Evolutionary conservation across 2,888 invertebrate genomes (phyloP).

Genomic region (Allacma fusca): DNA sequence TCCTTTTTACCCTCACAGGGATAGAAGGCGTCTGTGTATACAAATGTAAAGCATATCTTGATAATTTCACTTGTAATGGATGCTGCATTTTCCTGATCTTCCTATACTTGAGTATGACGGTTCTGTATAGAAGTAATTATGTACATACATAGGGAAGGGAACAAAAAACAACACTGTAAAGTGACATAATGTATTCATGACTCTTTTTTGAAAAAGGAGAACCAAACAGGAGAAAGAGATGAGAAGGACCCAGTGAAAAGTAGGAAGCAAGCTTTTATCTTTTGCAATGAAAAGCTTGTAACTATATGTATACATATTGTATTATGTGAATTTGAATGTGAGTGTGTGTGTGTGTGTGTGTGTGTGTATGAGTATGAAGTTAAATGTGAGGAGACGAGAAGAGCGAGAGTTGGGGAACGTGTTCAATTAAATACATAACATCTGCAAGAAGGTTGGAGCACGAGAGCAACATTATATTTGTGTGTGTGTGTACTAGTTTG

Average conservation of each 20-base stretch:
- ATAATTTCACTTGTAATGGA: too few species aligned
- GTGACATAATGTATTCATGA: not conserved
- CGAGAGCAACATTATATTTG: slow-evolving; percentile 5
- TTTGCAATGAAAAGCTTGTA: not conserved
- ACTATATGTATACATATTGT: not conserved
- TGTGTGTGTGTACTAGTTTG: not conserved
- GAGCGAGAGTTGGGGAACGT: not conserved
- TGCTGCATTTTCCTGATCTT: too few species aligned
- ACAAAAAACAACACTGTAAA: too few species aligned
- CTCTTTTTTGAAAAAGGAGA: not conserved
- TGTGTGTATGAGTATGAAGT: not conserved
- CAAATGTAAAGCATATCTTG: too few species aligned
- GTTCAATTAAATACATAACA: slow-evolving; percentile 8
- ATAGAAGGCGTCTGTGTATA: too few species aligned
- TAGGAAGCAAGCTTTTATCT: slow-evolving; percentile 21
- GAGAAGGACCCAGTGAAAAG: not conserved
- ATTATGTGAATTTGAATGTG: not conserved
- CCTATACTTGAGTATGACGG: too few species aligned
- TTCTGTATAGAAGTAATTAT: too few species aligned
- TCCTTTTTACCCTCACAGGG: too few species aligned
- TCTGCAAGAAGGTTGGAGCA: not conserved
- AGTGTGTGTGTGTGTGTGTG: not conserved
- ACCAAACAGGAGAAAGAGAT: not conserved
- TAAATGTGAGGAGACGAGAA: not conserved
- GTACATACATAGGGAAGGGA: too few species aligned